Conservation (phyloP, 1,140 invertebrate genomes). For the Drosophila melanogaster region Release_6_plus_ISO1_MT NT_033779.5:144501-145000, state of each 20-base stretch:
- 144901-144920: conserved; percentile 89
- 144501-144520: conserved; percentile 95
- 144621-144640: conserved; percentile 92
- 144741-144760: conserved; percentile 96
- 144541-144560: conserved; percentile 91
- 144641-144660: conserved; percentile 94
- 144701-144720: conserved; percentile 90
- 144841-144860: conserved; percentile 90
- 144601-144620: conserved; percentile 89
- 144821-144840: conserved; percentile 90
- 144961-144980: conserved; percentile 89
- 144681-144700: conserved; percentile 86
- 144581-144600: conserved; percentile 90
- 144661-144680: conserved; percentile 86
- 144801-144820: conserved; percentile 94
- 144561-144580: conserved; percentile 91
- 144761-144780: conserved; percentile 95
- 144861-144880: conserved; percentile 95
- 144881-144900: conserved; percentile 93
- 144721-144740: conserved; percentile 91
- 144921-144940: conserved; percentile 87
- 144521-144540: conserved; percentile 92
- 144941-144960: conserved; percentile 89
- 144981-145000: conserved; percentile 93
- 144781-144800: conserved; percentile 90